Percentiles rank a stretch among this genome's conserved stretches.
These are phyloP conservation scores for Trinectes maculatus DNA, from an alignment of 2,113 vertebrate genomes.

Conservation along the genomic window DNA sequence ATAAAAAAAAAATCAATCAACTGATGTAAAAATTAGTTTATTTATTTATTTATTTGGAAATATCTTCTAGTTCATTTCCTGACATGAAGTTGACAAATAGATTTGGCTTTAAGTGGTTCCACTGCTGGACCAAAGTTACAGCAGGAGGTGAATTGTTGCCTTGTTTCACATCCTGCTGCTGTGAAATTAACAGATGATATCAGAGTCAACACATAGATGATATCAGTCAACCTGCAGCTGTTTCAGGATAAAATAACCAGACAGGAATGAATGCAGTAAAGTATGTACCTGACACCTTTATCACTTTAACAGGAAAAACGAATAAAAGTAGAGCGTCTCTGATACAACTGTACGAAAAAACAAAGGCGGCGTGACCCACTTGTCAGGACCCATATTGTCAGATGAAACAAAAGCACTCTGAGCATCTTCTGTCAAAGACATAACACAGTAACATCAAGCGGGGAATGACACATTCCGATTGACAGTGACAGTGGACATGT, in stretches of 20 bases:
- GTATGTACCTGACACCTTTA: background rate
- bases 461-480: slow-evolving; percentile 16
- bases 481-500: slow-evolving; percentile 41
- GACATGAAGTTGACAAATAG: background rate
- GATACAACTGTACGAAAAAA: background rate
- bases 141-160: background rate
- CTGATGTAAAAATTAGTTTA: no score
- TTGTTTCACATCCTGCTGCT: background rate
- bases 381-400: background rate
- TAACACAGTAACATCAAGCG: background rate
- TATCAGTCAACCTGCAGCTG: background rate
- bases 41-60: background rate
- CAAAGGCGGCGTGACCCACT: background rate
- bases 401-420: background rate
- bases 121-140: background rate
- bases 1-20: no score
- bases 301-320: background rate
- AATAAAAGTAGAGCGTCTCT: background rate
- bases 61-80: background rate
- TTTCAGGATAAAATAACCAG: background rate
- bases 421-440: background rate
- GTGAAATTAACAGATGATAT: background rate
- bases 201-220: background rate
- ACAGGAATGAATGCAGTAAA: background rate
- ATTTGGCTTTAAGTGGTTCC: background rate